Evolutionary conservation across 2,797 vertebrate genomes (phyloP).

Genomic region (Sebastes dallii): DNA sequence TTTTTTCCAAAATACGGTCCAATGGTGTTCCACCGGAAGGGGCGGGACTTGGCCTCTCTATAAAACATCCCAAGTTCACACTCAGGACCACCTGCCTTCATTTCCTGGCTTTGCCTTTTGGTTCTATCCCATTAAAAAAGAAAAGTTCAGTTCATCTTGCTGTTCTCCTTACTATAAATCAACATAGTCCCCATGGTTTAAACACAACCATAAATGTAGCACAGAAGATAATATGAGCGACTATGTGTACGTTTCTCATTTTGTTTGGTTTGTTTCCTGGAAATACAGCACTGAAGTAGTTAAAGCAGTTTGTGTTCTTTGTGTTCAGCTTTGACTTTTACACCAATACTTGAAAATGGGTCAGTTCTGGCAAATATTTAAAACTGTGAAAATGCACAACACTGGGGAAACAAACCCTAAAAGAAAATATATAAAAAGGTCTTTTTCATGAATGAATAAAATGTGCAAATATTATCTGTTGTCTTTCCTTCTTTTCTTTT

Average conservation of each 20-base stretch:
- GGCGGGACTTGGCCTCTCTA: neutral
- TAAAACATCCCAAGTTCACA: constrained; percentile 18
- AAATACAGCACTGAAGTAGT: constrained; percentile 57
- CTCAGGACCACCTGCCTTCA: constrained; percentile 57
- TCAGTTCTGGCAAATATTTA: constrained; percentile 70
- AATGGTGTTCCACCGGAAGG: no score
- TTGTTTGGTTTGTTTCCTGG: constrained; percentile 54
- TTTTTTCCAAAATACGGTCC: no score
- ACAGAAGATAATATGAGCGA: constrained; percentile 28
- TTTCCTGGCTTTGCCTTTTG: constrained; percentile 26
- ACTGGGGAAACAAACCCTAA: constrained; percentile 24
- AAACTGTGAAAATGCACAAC: constrained; percentile 83
- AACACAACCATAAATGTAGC: constrained; percentile 38
- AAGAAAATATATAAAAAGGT: constrained; percentile 17
- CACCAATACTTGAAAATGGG: constrained; percentile 80
- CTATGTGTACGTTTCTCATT: constrained; percentile 35
- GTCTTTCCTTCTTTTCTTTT: constrained; percentile 2
- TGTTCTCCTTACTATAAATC: constrained; percentile 2
- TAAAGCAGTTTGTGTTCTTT: constrained; percentile 46
- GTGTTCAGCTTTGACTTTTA: constrained; percentile 61
- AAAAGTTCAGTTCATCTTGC: neutral
- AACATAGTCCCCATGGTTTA: neutral
- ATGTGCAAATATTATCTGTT: constrained; percentile 33
- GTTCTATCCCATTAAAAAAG: neutral
- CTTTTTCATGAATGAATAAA: constrained; percentile 72